Evolutionary conservation across 2,797 vertebrate species (phyloP), one percentile per base, ranked within the genome.

Genomic region (Pogonophryne albipinna): DNA sequence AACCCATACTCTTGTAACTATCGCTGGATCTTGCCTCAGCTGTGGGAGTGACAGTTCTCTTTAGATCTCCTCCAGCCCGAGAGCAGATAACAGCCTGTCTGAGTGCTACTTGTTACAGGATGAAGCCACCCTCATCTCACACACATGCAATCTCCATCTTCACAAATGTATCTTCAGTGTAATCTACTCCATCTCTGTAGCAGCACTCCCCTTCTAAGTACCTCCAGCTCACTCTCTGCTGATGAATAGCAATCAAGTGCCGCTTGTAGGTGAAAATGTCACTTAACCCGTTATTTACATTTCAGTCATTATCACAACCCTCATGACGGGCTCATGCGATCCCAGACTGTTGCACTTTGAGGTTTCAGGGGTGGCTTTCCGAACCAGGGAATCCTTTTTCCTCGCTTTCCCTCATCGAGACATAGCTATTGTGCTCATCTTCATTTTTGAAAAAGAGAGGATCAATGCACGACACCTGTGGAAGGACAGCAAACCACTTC

Each of bases 21-120:
- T 89, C 79, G 3, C 46, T 31, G 23, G 60, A 89, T 88, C 87
- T 88, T 49, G 2, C 75, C 81, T 76, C 67, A 38, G 52, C 66
- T 70, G 66, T 65, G 77, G 81, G 77, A 89, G 78, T 86, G 86
- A 90, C 87, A 88, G 79, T 49, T 81, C 55, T 61, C 82, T 44
- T 89, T 73, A 75, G 83, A 91, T 88, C 69, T 85, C 51, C 51
- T 60, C 44, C 49, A 58, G 61, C 62, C 70, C 50, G 56, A 56
- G 58, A 66, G 68, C 49, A 93, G 94, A 95, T 95, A 94, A 91
- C 65, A 64, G 73, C 65, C 69, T 10, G 85, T 91, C 93, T 94
- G 93, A 95, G 93, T 94, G 92, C 87, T 89, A 91, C 91, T 94
- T 95, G 93, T 94, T 94, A 68, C 78, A 65, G 62, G 80, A 91